Evolutionary conservation across 2,888 invertebrate species (phyloP), one percentile per base, ranked within the genome.

Genomic region (Drosophila mayaguana): DNA sequence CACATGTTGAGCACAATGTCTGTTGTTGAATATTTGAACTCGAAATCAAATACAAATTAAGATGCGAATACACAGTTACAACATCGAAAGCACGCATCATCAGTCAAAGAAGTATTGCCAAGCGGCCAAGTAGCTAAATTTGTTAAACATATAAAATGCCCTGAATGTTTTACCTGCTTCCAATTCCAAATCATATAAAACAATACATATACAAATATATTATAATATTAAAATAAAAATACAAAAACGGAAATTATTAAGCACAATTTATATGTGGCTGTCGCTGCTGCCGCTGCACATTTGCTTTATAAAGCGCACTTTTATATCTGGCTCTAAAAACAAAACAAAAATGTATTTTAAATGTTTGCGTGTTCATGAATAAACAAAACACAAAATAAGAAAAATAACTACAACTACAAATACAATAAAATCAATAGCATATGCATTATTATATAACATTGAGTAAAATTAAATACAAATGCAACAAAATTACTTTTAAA

Each of bases 371-470:
- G 86, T 88, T 85, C 83, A 86, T 55, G 48, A 78, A 70, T 25
- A 12, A 40, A 40, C 2, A 54, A 54, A 54, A 88, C 57, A 43
- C 78, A 68, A 38, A 16, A 12, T 38, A 54, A 40, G 3, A 50
- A 48, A 38, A 67, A 61, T 71, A 81, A 73, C 75, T 82, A 78
- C 57, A 72, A 82, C 73, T 66, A 67, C 42, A 67, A 72, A 54
- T 62, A 66, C 64, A 66, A 79, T 63, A 75, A 75, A 74, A 59
- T 38, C 76, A 81, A 81, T 82, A 82, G 80, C 84, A 89, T 86
- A 87, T 79, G 84, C 84, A 87, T 89, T 86, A 84, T 85, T 81
- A 87, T 88, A 85, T 78, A 80, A 88, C 86, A 84, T 83, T 81
- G 88, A 85, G 85, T 83, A 86, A 81, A 80, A 74, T 75, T 69